Evolutionary conservation across 2,797 vertebrate genomes (phyloP), one percentile per base, ranked within the genome.

Genomic region (Chaunax sp.): DNA sequence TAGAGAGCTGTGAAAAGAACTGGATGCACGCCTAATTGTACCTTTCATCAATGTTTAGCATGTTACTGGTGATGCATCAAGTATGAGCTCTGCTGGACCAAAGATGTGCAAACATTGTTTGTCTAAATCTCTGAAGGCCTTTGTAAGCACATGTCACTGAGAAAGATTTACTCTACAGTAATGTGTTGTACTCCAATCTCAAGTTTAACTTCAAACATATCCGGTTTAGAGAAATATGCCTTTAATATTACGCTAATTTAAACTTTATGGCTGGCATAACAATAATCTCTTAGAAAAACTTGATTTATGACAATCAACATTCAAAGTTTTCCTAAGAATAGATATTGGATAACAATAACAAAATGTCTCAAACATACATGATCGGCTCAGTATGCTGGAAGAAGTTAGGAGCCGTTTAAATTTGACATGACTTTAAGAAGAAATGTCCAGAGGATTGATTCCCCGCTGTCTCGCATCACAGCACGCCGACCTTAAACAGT

Each of bases 391-490:
- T 20, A 14, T 44, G 26, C 55, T 65, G 54, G 43, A 56, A 44
- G 45, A 57, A 70, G 43, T 85, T 80, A 75, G 2, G 64, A 65
- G 62, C 19, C 9, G 9, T 67, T 63, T 49, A 44, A 77, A 82
- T 72, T 66, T 46, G 71, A 84, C 35, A 5, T 43, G 73, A 76
- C 79, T 85, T 80, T 72, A 83, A 87, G 61, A 61, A 78, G 82
- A 59, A 61, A 76, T 64, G 69, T 51, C 73, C 60, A 5, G 46
- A 67, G 72, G 76, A 75, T 59, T 44, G 53, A 72, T 70, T 66
- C 69, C 70, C 61, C 20, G 75, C 78, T 75, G 78, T 60, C 52
- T 75, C 63, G 75, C 44, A 14, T 82, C 87, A 86, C 49, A 64
- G 64, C 56, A 43, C 58, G 46, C 80, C 61, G 41, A 66, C 71